Conservation (phyloP, 1,140 invertebrate species). For the Drosophila albomicans region DNA sequence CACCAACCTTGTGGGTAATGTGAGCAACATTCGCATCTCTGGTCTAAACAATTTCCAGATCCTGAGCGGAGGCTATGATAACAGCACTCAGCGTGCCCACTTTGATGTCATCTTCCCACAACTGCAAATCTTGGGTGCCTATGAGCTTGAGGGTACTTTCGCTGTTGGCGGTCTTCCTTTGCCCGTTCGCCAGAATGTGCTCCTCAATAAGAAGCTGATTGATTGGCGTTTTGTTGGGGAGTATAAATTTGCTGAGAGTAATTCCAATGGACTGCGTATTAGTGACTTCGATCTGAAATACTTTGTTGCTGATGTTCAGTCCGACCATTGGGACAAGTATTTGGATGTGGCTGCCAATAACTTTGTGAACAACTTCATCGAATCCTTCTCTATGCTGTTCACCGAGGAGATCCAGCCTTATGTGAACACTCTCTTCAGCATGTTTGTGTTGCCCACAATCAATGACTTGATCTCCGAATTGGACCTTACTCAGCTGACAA, state of each 20-base stretch:
- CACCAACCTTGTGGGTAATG: slow-evolving; percentile 48
- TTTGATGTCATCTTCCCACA: slow-evolving; percentile 60
- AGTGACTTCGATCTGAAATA: slow-evolving; percentile 52
- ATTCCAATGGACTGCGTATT: slow-evolving; percentile 49
- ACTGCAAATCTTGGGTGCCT: slow-evolving; percentile 58
- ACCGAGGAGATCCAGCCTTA: slow-evolving; percentile 57
- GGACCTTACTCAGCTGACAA: slow-evolving; percentile 47
- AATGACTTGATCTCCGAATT: slow-evolving; percentile 51
- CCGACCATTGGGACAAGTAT: slow-evolving; percentile 58
- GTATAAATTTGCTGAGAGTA: slow-evolving; percentile 53
- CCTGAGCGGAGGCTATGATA: slow-evolving; percentile 47
- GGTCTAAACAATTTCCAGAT: slow-evolving; percentile 61
- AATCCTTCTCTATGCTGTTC: slow-evolving; percentile 23
- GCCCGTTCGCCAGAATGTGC: slow-evolving; percentile 30
- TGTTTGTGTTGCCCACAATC: slow-evolving; percentile 40
- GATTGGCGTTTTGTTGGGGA: slow-evolving; percentile 65
- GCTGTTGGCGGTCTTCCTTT: slow-evolving; percentile 42
- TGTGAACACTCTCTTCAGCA: slow-evolving; percentile 21
- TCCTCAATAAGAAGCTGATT: slow-evolving; percentile 60
- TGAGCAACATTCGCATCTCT: slow-evolving; percentile 57
- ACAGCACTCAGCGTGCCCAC: slow-evolving; percentile 33
- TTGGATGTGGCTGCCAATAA: slow-evolving; percentile 63
- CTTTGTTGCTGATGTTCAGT: slow-evolving; percentile 47
- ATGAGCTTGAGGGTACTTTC: slow-evolving; percentile 44
- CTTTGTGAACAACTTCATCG: slow-evolving; percentile 43